Conservation (phyloP, 2,113 vertebrate species). For the Gobio gobio region DNA sequence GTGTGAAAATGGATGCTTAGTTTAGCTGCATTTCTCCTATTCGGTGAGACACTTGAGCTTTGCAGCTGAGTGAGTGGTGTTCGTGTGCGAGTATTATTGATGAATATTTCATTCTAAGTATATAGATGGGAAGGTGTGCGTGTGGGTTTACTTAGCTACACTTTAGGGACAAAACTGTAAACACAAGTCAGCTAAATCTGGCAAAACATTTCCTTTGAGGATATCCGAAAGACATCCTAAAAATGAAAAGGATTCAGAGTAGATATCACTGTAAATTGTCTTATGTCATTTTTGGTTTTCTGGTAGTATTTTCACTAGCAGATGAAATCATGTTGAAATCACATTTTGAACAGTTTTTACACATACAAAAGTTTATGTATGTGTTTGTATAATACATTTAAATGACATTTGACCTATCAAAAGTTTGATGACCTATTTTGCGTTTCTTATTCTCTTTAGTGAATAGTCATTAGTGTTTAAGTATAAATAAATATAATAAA, state of each 20-base stretch:
- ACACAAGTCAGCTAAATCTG: not conserved
- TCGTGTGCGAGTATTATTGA: not conserved
- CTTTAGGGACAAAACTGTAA: not conserved
- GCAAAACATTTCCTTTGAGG: not conserved
- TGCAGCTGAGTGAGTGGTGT: not conserved
- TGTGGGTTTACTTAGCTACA: not conserved
- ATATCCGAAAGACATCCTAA: not conserved
- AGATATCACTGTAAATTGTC: not conserved
- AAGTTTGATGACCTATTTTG: too few species aligned
- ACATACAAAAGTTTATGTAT: not conserved
- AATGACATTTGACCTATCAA: not conserved
- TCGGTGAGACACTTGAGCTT: constrained; percentile 34
- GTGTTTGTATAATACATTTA: not conserved
- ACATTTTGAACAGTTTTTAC: not conserved
- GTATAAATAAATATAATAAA: too few species aligned
- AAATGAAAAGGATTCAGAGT: not conserved
- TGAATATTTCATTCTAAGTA: not conserved
- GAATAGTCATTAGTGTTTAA: too few species aligned
- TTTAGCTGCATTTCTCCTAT: constrained; percentile 45
- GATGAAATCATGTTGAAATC: not conserved
- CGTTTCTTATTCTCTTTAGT: not conserved
- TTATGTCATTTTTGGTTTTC: not conserved
- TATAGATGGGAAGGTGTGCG: not conserved
- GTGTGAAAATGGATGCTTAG: constrained; percentile 45
- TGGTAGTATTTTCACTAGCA: not conserved